Conservation (phyloP, 2,888 invertebrate species). For the Abrostola triplasia region DNA sequence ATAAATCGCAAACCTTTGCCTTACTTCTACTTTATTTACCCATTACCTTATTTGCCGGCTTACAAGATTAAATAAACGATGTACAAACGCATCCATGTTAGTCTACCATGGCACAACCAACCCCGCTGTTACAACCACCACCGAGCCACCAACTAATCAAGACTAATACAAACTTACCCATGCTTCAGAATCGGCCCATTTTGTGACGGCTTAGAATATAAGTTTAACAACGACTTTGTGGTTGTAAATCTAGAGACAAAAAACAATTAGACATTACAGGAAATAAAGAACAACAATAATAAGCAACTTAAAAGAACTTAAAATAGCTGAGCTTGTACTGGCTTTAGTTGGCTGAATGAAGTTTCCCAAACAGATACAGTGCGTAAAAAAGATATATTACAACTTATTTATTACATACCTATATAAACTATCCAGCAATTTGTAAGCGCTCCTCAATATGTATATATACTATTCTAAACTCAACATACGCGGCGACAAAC, state of each 20-base stretch:
- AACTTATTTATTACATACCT: no score
- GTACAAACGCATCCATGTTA: constrained; percentile 37
- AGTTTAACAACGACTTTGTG: constrained; percentile 91
- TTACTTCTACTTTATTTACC: no score
- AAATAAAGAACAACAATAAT: constrained; percentile 42
- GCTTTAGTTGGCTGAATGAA: neutral
- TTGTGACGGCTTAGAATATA: constrained; percentile 90
- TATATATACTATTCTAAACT: no score
- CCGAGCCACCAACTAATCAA: constrained; percentile 26
- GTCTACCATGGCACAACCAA: constrained; percentile 39
- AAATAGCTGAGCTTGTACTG: no score
- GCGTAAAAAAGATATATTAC: neutral
- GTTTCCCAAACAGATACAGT: neutral
- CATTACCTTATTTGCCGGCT: no score
- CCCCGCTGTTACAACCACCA: constrained; percentile 39
- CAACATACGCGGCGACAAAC: no score
- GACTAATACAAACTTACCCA: constrained; percentile 88
- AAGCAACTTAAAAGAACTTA: constrained; percentile 9
- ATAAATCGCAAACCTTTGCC: no score
- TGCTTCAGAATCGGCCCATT: constrained; percentile 90
- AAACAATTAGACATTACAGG: constrained; percentile 67
- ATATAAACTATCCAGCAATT: no score
- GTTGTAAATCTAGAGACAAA: constrained; percentile 90
- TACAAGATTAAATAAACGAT: constrained; percentile 3
- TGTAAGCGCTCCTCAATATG: no score